phyloP scores from a whole-genome alignment of 2,888 invertebrate genomes.

The Yponomeuta evonymella region DNA sequence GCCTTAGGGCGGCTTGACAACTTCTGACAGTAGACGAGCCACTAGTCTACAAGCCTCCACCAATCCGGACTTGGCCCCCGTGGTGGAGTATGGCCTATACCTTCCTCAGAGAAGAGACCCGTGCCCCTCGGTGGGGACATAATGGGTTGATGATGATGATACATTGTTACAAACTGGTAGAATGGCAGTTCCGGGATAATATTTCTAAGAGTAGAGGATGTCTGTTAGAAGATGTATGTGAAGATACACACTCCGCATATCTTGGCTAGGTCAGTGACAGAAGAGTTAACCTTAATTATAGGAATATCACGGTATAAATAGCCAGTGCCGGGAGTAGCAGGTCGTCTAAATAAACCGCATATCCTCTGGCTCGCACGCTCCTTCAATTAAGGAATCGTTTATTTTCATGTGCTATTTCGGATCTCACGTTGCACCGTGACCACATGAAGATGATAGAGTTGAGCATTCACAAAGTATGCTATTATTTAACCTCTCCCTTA shows the following conservation, averaged over 20 bases:
- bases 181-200: background rate
- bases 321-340: slow-evolving; percentile 32
- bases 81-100: no score
- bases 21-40: no score
- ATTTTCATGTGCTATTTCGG: background rate
- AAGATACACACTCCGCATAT: background rate
- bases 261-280: slow-evolving; percentile 55
- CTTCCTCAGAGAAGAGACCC: no score
- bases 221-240: background rate
- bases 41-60: no score
- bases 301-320: slow-evolving; percentile 43
- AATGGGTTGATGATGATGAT: background rate
- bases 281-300: slow-evolving; percentile 26
- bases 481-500: no score
- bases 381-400: slow-evolving; percentile 17
- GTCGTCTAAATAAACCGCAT: slow-evolving; percentile 40
- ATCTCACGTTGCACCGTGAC: background rate
- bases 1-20: no score
- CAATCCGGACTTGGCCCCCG: no score
- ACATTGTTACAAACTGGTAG: background rate
- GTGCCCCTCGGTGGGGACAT: no score
- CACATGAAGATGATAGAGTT: no score
- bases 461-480: no score
- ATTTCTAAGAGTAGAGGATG: background rate
- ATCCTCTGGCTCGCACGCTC: slow-evolving; percentile 31